These are phyloP conservation scores for Tachysurus vachellii DNA, from an alignment of 2,113 vertebrate species.

Conservation along the genomic window DNA sequence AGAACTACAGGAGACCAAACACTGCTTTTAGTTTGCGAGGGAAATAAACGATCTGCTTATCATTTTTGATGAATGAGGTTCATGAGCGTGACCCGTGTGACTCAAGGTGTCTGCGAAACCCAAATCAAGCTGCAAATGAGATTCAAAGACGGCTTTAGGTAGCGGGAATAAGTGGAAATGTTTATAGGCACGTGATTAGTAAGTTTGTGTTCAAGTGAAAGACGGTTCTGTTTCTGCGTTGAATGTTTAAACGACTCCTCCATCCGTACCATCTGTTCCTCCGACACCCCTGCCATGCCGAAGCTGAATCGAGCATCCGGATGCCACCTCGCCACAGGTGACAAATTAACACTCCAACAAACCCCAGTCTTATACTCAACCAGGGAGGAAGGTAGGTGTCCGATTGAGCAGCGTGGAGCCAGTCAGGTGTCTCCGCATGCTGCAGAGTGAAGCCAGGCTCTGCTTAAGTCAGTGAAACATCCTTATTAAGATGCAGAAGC, in stretches of 20 bases:
- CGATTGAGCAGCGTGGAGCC: slow-evolving; percentile 53
- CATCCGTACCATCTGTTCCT: slow-evolving; percentile 66
- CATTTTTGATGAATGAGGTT: slow-evolving; percentile 24
- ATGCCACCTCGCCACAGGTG: slow-evolving; percentile 23
- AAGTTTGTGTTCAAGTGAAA: not conserved
- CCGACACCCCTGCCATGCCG: slow-evolving; percentile 29
- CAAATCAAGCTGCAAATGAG: slow-evolving; percentile 36
- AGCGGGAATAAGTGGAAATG: not conserved
- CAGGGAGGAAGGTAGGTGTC: slow-evolving; percentile 46
- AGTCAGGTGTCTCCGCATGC: slow-evolving; percentile 20
- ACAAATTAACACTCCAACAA: slow-evolving; percentile 57
- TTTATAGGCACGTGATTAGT: slow-evolving; percentile 22
- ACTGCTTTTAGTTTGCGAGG: not conserved
- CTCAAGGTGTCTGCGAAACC: not conserved
- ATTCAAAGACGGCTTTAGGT: slow-evolving; percentile 22
- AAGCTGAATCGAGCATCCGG: slow-evolving; percentile 26
- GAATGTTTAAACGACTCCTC: slow-evolving; percentile 53
- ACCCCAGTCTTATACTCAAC: slow-evolving; percentile 28
- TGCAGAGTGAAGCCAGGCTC: slow-evolving; percentile 20
- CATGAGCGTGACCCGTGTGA: not conserved
- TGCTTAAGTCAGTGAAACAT: slow-evolving; percentile 6
- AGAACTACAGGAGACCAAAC: not conserved
- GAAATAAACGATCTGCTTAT: slow-evolving; percentile 25
- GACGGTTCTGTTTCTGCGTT: slow-evolving; percentile 26
- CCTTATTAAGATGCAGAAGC: slow-evolving; percentile 67